phyloP scores from a whole-genome alignment of 2,113 vertebrate genomes.

The Candoia aspera region DNA sequence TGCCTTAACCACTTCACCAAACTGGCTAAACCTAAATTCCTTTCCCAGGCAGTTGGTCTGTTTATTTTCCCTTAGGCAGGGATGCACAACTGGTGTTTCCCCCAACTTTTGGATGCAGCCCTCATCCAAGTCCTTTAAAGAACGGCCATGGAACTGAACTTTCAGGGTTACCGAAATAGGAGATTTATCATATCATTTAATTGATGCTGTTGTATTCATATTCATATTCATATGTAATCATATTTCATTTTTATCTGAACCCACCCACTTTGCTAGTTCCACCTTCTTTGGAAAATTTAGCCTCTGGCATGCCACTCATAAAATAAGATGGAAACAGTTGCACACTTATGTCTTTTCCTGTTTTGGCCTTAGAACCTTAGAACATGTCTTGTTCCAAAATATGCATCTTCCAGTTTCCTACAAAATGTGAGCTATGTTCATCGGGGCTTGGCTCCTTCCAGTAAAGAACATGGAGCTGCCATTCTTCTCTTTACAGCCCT shows the following conservation, averaged over 20 bases:
- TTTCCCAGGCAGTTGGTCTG: neutral
- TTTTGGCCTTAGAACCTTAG: conserved; percentile 29
- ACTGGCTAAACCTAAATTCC: neutral
- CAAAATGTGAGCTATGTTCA: conserved; percentile 49
- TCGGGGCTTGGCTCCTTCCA: conserved; percentile 51
- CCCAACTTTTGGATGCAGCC: neutral
- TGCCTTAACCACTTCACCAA: too few relatives aligned
- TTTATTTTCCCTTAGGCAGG: neutral
- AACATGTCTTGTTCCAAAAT: neutral
- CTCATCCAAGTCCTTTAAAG: neutral
- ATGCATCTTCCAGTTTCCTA: conserved; percentile 37
- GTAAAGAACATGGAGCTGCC: conserved; percentile 57
- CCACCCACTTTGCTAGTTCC: neutral
- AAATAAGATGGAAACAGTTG: neutral
- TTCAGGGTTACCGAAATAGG: neutral
- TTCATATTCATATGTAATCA: neutral
- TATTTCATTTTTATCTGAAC: neutral
- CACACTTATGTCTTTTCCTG: neutral
- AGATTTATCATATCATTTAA: neutral
- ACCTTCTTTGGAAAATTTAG: neutral
- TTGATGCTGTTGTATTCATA: neutral
- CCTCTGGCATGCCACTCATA: neutral
- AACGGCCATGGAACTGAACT: neutral
- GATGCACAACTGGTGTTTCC: neutral
- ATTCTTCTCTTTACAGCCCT: conserved; percentile 52